Evolutionary conservation across 2,113 vertebrate species (phyloP).

Genomic region (Phalacrocorax aristotelis): DNA sequence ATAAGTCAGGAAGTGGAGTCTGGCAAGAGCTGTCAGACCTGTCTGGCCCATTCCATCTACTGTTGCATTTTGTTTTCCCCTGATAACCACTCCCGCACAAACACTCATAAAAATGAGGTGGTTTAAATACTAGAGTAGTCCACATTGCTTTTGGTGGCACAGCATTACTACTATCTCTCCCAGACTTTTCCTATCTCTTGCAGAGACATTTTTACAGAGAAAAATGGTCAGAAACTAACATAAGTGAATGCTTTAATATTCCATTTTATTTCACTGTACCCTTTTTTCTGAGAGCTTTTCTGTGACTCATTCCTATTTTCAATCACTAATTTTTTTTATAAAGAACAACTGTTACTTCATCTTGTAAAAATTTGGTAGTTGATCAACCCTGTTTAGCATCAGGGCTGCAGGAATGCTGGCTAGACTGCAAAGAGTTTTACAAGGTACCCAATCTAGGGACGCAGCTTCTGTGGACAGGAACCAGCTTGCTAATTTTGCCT

Average conservation of each 20-base stretch:
- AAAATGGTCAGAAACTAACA: not conserved
- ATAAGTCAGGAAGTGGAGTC: not conserved
- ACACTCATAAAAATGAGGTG: not conserved
- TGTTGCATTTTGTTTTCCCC: not conserved
- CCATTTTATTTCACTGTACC: not conserved
- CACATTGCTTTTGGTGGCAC: not conserved
- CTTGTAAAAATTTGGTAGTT: not conserved
- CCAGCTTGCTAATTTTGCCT: not conserved
- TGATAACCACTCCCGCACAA: not conserved
- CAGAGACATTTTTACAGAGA: not conserved
- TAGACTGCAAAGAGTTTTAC: not conserved
- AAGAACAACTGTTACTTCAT: not conserved
- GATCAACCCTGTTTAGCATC: not conserved
- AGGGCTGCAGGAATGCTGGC: not conserved
- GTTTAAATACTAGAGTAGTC: not conserved
- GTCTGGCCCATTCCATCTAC: not conserved
- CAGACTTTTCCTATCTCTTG: not conserved
- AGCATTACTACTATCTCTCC: not conserved
- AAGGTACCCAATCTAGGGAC: not conserved
- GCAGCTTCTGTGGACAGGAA: not conserved
- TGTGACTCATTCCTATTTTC: not conserved
- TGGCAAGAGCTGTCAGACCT: constrained; percentile 13
- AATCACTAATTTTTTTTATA: not conserved
- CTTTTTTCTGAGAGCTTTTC: not conserved
- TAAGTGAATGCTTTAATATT: not conserved